Percentiles rank a stretch among this genome's conserved stretches.
phyloP scores from a whole-genome alignment of 2,888 invertebrate species.

The Oscheius onirici region DNA sequence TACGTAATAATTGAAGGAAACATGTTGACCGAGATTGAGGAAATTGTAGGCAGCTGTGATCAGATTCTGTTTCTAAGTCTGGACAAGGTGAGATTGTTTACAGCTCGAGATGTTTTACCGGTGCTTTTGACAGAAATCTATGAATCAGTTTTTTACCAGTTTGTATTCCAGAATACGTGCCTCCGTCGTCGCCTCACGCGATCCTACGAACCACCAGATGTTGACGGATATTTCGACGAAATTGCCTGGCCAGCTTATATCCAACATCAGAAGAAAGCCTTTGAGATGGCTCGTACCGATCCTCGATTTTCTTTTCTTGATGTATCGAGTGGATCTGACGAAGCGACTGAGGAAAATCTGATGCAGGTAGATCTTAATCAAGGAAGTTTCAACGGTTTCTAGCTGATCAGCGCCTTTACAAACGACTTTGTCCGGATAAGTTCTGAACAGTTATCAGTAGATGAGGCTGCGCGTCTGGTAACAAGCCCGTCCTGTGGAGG shows the following conservation, averaged over 20 bases:
- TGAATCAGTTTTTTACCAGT: no score
- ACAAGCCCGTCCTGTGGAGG: conserved; percentile 61
- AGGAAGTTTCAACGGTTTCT: conserved; percentile 10
- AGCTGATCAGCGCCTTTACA: conserved; percentile 43
- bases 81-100: conserved; percentile 44
- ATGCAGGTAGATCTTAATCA: conserved; percentile 20
- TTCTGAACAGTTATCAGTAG: conserved; percentile 40
- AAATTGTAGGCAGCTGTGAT: conserved; percentile 50
- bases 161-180: conserved; percentile 63
- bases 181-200: conserved; percentile 52
- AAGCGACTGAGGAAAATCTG: conserved; percentile 28
- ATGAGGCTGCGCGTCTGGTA: conserved; percentile 36
- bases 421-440: conserved; percentile 56
- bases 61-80: conserved; percentile 63
- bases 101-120: no score
- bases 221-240: conserved; percentile 82
- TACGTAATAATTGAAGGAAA: conserved; percentile 67
- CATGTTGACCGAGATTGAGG: conserved; percentile 64
- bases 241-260: conserved; percentile 83
- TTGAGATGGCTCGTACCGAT: conserved; percentile 42
- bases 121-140: no score
- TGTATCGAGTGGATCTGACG: conserved; percentile 40
- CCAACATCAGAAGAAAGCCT: conserved; percentile 68
- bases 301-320: conserved; percentile 49
- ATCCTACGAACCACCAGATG: conserved; percentile 86